These are phyloP conservation scores for Lepeophtheirus salmonis DNA, from an alignment of 1,140 invertebrate genomes.

Conservation along the genomic window DNA sequence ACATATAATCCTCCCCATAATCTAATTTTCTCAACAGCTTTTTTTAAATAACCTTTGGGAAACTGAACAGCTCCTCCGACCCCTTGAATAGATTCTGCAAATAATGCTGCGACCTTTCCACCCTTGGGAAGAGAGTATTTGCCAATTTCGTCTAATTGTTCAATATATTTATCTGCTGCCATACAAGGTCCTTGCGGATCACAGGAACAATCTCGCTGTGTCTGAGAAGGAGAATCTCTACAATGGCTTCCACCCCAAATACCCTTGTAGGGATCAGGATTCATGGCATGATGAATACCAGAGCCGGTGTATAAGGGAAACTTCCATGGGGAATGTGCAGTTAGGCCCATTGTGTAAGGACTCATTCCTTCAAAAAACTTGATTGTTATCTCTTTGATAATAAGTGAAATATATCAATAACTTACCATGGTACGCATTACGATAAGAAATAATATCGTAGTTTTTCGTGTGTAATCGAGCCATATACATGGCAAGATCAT, in stretches of 20 bases:
- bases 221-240: conserved; percentile 65
- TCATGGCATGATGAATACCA: conserved; percentile 73
- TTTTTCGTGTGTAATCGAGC: conserved; percentile 62
- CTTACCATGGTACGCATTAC: conserved; percentile 67
- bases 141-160: conserved; percentile 58
- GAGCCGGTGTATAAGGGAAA: conserved; percentile 48
- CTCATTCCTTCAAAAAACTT: conserved; percentile 35
- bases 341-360: conserved; percentile 57
- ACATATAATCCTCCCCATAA: conserved; percentile 66
- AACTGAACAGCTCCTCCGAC: conserved; percentile 78
- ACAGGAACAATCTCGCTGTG: conserved; percentile 46
- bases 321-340: conserved; percentile 55
- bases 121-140: conserved; percentile 50
- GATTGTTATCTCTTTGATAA: background rate
- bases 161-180: conserved; percentile 54
- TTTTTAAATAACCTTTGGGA: conserved; percentile 65
- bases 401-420: background rate
- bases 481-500: conserved; percentile 75
- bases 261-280: conserved; percentile 74
- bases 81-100: conserved; percentile 82
- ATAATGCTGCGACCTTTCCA: conserved; percentile 54
- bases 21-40: conserved; percentile 55
- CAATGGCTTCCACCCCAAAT: conserved; percentile 69
- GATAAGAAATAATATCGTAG: conserved; percentile 63
- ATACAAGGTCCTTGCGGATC: conserved; percentile 18